These are phyloP conservation scores for Actinernus sp. DNA, from an alignment of 92 coral and sea anemone species.

Conservation along the genomic window DNA sequence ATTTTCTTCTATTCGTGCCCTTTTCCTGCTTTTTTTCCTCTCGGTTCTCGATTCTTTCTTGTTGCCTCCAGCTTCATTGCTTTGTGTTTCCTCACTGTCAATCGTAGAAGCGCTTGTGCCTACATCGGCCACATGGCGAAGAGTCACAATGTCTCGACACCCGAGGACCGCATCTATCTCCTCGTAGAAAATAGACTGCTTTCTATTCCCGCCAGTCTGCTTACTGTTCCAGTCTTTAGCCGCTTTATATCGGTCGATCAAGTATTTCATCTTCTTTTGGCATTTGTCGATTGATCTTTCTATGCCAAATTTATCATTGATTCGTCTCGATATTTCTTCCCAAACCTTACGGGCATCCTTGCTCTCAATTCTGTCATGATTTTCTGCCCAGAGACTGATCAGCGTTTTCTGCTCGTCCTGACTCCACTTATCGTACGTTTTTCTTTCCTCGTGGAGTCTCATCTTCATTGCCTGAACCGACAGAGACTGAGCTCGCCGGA, in stretches of 20 bases:
- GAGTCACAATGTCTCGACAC: conserved; percentile 59
- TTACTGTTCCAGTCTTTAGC: conserved; percentile 50
- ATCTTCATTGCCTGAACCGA: no score
- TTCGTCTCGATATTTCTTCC: conserved; percentile 44
- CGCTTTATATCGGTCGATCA: conserved; percentile 48
- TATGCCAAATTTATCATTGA: conserved; percentile 35
- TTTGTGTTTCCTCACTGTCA: no score
- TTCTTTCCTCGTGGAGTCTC: conserved; percentile 2
- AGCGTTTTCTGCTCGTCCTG: conserved; percentile 48
- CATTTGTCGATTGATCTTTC: conserved; percentile 43
- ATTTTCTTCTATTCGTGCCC: conserved; percentile 6
- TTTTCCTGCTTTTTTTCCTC: conserved; percentile 12
- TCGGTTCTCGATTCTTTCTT: conserved; percentile 18
- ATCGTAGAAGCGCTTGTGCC: conserved; percentile 24
- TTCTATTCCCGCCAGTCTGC: conserved; percentile 51
- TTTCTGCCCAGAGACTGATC: conserved; percentile 50
- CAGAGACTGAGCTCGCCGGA: no score
- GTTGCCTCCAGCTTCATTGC: no score
- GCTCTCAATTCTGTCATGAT: conserved; percentile 52
- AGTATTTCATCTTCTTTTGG: conserved; percentile 61
- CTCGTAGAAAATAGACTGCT: conserved; percentile 41
- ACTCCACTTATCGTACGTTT: conserved; percentile 35
- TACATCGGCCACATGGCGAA: conserved; percentile 52
- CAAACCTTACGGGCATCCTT: conserved; percentile 51
- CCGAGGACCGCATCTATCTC: conserved; percentile 57